Base-by-base conservation (phyloP, 2,797 vertebrate genomes). In the Glossophaga mutica region DNA sequence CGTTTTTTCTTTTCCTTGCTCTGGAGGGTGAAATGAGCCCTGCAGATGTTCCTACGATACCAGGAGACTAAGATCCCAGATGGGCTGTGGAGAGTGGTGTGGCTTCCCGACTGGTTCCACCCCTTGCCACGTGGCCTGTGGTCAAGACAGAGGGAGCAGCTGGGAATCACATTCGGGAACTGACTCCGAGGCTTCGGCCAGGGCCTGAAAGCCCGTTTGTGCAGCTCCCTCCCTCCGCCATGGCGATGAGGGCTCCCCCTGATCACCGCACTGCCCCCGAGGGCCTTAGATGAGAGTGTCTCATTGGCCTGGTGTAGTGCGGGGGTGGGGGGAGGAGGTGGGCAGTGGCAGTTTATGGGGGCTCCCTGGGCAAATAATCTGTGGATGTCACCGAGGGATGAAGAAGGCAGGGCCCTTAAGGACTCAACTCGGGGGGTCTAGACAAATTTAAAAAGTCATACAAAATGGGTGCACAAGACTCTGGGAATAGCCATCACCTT, bases 1-100 rank as follows among this genome's bases (percentile, higher is more conserved):
- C 94, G 87, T 97, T 96, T 95, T 95, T 94, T 91, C 91, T 83
- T 95, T 82, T 42, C 92, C 82, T 87, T 67, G 88, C 59, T 91
- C 83, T 77, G 55, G 44, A 7, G 95, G 78, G 88, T 76, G 86
- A 97, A 97, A 96, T 96, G 96, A 91, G 73, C 67, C 67, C 93
- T 76, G 76, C 97, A 97, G 96, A 96, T 96, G 96, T 90, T 91
- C n/a, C 74, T 76, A 2, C 78, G 74, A 91, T 91, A 46, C 42
- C 32, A n/a, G 78, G 39, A 95, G 87, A 94, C 44, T 68, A 57
- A 87, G 91, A 84, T 44, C 68, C 39, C 96, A 94, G 84, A 92
- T 19, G 78, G 76, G 22, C 87, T 19, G 2, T 42, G 3, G 65
- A 70, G 93, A 84, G 92, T 22, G 90, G 78, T 59, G 95, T 95